Conservation (phyloP, 2,113 vertebrate species). For the Glareola pratincola region DNA sequence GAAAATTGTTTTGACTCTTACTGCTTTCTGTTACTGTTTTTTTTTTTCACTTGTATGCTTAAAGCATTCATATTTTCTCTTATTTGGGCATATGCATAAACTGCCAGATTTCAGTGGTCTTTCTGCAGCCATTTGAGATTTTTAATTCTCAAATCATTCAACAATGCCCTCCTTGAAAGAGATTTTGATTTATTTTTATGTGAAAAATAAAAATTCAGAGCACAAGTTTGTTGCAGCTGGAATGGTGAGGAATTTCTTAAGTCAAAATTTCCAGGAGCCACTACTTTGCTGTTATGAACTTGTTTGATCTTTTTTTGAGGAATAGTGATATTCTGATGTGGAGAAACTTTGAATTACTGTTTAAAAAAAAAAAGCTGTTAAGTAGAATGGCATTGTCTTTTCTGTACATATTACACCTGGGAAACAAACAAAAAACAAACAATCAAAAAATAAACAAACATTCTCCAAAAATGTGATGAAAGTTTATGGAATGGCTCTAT, state of each 20-base stretch:
- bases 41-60: not conserved
- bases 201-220: slow-evolving; percentile 51
- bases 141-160: slow-evolving; percentile 1
- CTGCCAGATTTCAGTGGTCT: slow-evolving; percentile 25
- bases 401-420: slow-evolving; percentile 53
- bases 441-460: slow-evolving; percentile 29
- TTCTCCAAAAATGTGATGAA: slow-evolving; percentile 14
- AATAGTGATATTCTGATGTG: not conserved
- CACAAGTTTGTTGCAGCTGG: slow-evolving; percentile 42
- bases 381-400: slow-evolving; percentile 26
- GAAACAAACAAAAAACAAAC: not conserved
- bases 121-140: not conserved
- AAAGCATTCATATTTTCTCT: slow-evolving; percentile 40
- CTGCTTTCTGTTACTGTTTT: not conserved
- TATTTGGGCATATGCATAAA: slow-evolving; percentile 17
- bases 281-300: slow-evolving; percentile 38
- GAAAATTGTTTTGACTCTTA: slow-evolving; percentile 35
- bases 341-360: slow-evolving; percentile 40
- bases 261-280: slow-evolving; percentile 16
- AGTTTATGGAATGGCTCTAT: not conserved
- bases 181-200: slow-evolving; percentile 61
- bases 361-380: slow-evolving; percentile 44
- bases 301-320: not conserved
- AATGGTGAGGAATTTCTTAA: slow-evolving; percentile 37
- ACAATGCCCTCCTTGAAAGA: slow-evolving; percentile 18